Evolutionary conservation across 2,113 vertebrate species (phyloP).

Genomic region (Scalopus aquaticus): DNA sequence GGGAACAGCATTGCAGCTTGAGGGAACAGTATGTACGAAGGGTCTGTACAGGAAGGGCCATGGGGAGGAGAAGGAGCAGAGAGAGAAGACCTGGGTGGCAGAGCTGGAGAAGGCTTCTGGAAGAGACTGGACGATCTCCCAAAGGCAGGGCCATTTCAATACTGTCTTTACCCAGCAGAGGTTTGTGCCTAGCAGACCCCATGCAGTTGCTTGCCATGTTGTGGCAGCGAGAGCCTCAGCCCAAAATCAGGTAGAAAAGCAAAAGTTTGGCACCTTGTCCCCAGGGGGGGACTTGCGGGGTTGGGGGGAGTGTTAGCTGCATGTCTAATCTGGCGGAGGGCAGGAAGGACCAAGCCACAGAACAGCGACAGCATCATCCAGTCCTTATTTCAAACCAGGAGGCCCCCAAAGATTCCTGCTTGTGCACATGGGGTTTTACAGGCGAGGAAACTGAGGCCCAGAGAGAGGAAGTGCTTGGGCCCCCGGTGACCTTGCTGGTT

Average conservation of each 20-base stretch:
- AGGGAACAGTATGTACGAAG: background rate
- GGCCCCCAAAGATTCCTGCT: background rate
- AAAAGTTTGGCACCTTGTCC: background rate
- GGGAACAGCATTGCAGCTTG: background rate
- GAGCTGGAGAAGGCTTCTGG: background rate
- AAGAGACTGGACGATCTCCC: background rate
- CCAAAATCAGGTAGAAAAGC: background rate
- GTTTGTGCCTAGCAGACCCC: background rate
- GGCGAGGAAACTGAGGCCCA: background rate
- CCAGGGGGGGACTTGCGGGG: background rate
- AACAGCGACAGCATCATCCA: fast-evolving
- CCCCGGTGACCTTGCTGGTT: fast-evolving
- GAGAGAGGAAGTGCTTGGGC: background rate
- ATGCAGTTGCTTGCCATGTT: background rate
- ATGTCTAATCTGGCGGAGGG: too few relatives aligned
- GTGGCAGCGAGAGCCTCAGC: background rate
- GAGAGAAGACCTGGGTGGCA: background rate
- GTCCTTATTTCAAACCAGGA: background rate
- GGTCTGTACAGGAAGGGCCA: background rate
- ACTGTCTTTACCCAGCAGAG: background rate
- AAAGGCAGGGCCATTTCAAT: background rate
- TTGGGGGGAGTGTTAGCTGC: background rate
- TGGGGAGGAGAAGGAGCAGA: too few relatives aligned
- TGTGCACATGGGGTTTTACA: background rate
- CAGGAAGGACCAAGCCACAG: background rate